Evolutionary conservation across 2,797 vertebrate genomes (phyloP).

Genomic region (Tamandua tetradactyla): DNA sequence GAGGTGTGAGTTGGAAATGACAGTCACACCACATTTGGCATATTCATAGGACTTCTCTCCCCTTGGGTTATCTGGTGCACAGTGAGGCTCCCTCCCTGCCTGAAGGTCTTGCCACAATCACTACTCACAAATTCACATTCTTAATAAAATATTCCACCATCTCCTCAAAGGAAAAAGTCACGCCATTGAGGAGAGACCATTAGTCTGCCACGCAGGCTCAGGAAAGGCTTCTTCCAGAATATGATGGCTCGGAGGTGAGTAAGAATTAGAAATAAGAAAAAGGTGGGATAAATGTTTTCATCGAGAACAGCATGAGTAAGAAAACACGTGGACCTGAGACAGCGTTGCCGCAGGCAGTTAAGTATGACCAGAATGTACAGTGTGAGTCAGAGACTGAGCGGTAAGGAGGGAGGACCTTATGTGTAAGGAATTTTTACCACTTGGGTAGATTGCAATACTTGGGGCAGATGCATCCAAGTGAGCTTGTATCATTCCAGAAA

Average conservation of each 20-base stretch:
- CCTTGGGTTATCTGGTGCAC: conserved; percentile 48
- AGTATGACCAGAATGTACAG: neutral
- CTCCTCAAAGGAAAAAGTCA: neutral
- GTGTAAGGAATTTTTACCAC: neutral
- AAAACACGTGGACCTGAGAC: neutral
- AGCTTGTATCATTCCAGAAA: too few relatives aligned
- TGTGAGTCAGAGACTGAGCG: neutral
- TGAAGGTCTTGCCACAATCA: conserved; percentile 69
- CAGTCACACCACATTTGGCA: conserved; percentile 62
- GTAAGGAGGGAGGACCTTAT: neutral
- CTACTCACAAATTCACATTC: conserved; percentile 1
- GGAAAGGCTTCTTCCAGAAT: neutral
- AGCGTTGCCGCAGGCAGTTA: neutral
- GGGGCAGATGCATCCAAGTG: too few relatives aligned
- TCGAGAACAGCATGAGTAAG: neutral
- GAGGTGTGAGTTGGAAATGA: conserved; percentile 77
- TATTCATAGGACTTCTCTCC: conserved; percentile 59
- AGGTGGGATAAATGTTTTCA: neutral
- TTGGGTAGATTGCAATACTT: too few relatives aligned
- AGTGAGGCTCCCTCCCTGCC: conserved; percentile 49
- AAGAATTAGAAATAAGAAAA: neutral
- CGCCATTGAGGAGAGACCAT: neutral
- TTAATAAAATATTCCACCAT: neutral
- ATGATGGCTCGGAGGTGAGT: neutral
- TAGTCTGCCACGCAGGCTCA: neutral